These are phyloP conservation scores for Drymodes brunneopygia DNA, from an alignment of 2,113 vertebrate genomes.

Conservation along the genomic window DNA sequence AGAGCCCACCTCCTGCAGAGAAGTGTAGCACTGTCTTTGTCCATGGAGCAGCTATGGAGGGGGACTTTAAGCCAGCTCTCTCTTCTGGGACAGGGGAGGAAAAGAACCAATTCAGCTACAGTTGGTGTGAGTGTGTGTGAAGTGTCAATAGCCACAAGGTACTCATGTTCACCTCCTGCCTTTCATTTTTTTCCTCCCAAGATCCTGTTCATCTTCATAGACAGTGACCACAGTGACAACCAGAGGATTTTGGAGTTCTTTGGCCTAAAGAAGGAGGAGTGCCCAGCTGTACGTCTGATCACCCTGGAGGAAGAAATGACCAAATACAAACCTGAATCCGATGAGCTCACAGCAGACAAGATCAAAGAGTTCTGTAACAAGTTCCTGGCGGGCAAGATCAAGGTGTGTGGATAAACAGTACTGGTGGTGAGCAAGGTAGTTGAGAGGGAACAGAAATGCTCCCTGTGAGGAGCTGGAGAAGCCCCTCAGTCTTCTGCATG, in stretches of 20 bases:
- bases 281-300: slow-evolving; percentile 93
- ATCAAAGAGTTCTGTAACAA: slow-evolving; percentile 84
- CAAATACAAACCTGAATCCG: slow-evolving; percentile 89
- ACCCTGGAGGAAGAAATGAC: slow-evolving; percentile 99
- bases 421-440: neutral
- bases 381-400: slow-evolving; percentile 92
- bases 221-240: slow-evolving; percentile 92
- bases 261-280: slow-evolving; percentile 95
- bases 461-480: neutral
- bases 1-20: neutral
- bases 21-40: neutral
- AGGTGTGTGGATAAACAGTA: slow-evolving; percentile 69
- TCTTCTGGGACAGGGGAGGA: neutral
- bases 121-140: fast-evolving
- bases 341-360: slow-evolving; percentile 84
- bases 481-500: neutral
- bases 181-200: slow-evolving; percentile 54
- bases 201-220: slow-evolving; percentile 99
- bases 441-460: neutral
- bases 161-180: neutral
- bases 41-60: neutral
- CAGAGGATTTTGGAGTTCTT: slow-evolving; percentile 98
- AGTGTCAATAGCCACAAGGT: neutral
- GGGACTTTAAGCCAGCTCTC: neutral
- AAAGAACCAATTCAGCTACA: neutral